These are phyloP conservation scores for Condylostylus longicornis DNA, from an alignment of 1,140 invertebrate genomes.

Conservation along the genomic window DNA sequence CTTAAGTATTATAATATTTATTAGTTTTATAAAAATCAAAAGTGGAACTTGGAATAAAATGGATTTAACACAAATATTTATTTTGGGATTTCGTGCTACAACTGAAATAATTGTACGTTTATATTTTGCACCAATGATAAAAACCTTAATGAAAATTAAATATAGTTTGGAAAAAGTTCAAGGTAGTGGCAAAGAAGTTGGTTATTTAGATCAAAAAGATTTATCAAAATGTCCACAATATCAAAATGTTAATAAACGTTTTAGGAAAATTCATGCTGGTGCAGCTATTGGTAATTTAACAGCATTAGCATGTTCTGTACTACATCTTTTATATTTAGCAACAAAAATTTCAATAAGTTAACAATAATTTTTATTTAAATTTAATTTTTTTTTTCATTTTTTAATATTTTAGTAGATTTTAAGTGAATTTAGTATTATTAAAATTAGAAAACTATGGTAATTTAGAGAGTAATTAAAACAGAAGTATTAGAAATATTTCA, in stretches of 20 bases:
- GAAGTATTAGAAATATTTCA: too few relatives aligned
- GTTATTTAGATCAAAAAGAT: conserved; percentile 41
- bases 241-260: conserved; percentile 43
- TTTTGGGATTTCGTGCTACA: conserved; percentile 43
- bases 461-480: too few relatives aligned
- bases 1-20: conserved; percentile 54
- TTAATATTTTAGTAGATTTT: too few relatives aligned
- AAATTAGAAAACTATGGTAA: too few relatives aligned
- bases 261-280: conserved; percentile 45
- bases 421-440: too few relatives aligned
- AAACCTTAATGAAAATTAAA: conserved; percentile 44
- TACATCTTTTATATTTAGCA: conserved; percentile 53
- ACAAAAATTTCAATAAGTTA: conserved; percentile 37
- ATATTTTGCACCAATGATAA: conserved; percentile 48
- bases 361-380: too few relatives aligned
- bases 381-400: too few relatives aligned
- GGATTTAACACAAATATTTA: conserved; percentile 36
- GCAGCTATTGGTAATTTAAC: conserved; percentile 57
- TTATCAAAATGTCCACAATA: conserved; percentile 50
- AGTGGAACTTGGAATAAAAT: conserved; percentile 20
- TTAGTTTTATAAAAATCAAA: conserved; percentile 44
- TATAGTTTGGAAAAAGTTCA: conserved; percentile 47
- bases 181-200: conserved; percentile 54
- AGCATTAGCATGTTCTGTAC: conserved; percentile 47
- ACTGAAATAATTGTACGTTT: conserved; percentile 47